Evolutionary conservation across 2,888 invertebrate species (phyloP), one percentile per base, ranked within the genome.

Genomic region (Eustalomyia histrio): DNA sequence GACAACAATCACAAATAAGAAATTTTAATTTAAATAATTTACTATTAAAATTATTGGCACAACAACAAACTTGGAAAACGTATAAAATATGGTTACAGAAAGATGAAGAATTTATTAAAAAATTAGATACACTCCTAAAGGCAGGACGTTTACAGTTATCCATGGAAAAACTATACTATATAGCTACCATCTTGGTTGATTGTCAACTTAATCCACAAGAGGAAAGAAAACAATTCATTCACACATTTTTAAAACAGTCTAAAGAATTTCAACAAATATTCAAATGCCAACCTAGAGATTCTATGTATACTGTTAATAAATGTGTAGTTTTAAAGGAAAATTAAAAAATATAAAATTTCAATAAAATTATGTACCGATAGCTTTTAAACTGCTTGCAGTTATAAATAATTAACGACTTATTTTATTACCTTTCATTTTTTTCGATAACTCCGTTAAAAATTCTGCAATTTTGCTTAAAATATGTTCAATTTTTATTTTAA

Each of bases 241-340:
- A 90, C 65, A 83, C 80, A n/a, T 83, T 87, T 61, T 80, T 90
- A 60, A 86, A 87, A 61, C 88, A 90, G 79, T 85, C 86, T 33
- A 82, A 79, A 29, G 87, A 85, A 47, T 90, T 90, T 61, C 85
- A 85, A n/a, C 86, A 87, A 73, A 84, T 86, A 4, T 90, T 90
- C 69, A 83, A 82, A 10, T 90, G 90, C 60, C 86, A 86, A 14
- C 65, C 55, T 0, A 84, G 85, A 4, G 87, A 88, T 71, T 55
- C 79, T 10, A 79, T 89, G 21, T 87, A 85, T 71, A 83, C 83
- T 21, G 83, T 79, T 47, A 83, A 83, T 16, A 83, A 79, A 14
- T 87, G 87, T 76, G 21, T 60, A 39, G 18, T 74, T 39, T 60
- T 78, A 39, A 55, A 61, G 17, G 78, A 73, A 24, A 71, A 75